Conservation (phyloP, 64 coral and sea anemone genomes). For the Hydrozoanthus tunicans region DNA sequence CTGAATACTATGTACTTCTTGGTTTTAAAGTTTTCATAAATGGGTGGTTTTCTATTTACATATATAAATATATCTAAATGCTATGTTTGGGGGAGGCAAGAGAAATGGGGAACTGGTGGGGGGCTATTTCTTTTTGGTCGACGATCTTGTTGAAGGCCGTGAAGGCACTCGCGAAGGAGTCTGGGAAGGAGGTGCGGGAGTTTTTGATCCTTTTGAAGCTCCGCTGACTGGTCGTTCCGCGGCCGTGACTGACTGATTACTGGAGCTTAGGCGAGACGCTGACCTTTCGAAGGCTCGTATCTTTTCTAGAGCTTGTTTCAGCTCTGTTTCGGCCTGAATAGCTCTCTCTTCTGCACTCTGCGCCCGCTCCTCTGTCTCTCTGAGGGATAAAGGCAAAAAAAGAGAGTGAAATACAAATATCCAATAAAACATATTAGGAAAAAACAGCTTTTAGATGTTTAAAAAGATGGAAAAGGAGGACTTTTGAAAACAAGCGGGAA, state of each 20-base stretch:
- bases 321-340: constrained; percentile 90
- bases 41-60: background rate
- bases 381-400: constrained; percentile 28
- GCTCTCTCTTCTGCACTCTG: constrained; percentile 89
- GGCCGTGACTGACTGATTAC: constrained; percentile 43
- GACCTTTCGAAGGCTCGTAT: constrained; percentile 94
- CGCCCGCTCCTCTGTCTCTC: constrained; percentile 93
- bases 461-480: background rate
- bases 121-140: constrained; percentile 70
- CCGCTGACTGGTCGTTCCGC: constrained; percentile 72
- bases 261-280: constrained; percentile 82
- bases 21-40: background rate
- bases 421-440: no score
- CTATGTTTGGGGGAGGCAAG: background rate
- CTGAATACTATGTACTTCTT: background rate
- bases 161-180: constrained; percentile 57
- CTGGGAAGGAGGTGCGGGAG: constrained; percentile 44
- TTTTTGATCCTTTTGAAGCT: constrained; percentile 54
- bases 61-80: background rate
- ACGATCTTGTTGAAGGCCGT: constrained; percentile 66
- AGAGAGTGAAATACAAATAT: background rate
- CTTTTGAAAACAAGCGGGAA: background rate
- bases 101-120: background rate
- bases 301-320: constrained; percentile 92
- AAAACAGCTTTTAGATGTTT: no score